Evolutionary conservation across 1,140 invertebrate genomes (phyloP), one percentile per base, ranked within the genome.

Genomic region (Triops cancriformis): DNA sequence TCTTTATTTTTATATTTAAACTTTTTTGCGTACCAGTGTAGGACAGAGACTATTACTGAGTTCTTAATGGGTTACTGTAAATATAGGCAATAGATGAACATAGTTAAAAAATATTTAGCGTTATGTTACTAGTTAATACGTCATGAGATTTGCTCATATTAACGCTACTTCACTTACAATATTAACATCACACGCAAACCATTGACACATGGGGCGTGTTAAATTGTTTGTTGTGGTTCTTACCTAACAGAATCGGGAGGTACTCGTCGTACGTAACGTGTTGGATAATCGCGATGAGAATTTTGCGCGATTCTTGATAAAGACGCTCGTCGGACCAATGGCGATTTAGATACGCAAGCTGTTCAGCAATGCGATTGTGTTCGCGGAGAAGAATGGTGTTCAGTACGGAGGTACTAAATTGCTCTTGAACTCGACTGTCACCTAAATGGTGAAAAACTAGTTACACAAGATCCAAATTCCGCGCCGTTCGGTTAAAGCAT

Each of bases 251-350:
- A 74, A 93, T 90, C 4, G 94, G 94, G 11, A 96, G 83, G 88
- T 91, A 95, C 84, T 96, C 93, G 80, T 92, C 91, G 82, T 94
- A 96, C 28, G 90, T 90, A 45, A 96, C 92, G 23, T 93, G 89
- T 83, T 96, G 93, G 82, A 92, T 88, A 82, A 92, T 86, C 1
- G 91, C 94, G 31, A 83, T 84, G 0, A 86, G 81, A 64, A 90
- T 86, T 75, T 86, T 82, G 73, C 88, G 80, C 0, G 93, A 87
- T 85, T 97, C 95, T 84, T 98, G 95, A 85, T 91, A 97, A 3
- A 93, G 84, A 0, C 88, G 92, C 83, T 96, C 93, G 82, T 96
- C 94, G 78, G 86, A 88, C 92, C 94, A 96, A 80, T 93, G 92
- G 0, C 92, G 92, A 86, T 98, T 98, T 0, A 97, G 82, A 9